Percentiles rank a stretch among this genome's conserved stretches.
Conservation (phyloP, 2,113 vertebrate genomes). For the Thamnophis sirtalis region DNA sequence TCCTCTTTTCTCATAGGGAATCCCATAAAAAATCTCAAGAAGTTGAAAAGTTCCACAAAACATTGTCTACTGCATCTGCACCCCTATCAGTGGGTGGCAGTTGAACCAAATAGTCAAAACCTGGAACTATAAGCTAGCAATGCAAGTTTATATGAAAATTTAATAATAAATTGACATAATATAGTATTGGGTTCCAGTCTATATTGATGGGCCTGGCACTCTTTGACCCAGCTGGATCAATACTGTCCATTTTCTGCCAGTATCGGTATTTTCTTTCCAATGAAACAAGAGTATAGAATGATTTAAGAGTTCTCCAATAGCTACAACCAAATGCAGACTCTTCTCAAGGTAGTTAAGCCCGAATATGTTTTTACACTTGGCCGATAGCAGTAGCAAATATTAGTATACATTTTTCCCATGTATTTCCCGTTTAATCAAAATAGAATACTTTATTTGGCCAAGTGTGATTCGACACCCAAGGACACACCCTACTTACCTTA, state of each 20-base stretch:
- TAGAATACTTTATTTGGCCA: neutral
- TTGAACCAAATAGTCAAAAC: neutral
- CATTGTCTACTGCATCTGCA: neutral
- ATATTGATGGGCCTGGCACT: neutral
- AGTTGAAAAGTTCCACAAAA: neutral
- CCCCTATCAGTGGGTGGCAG: neutral
- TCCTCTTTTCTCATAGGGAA: neutral
- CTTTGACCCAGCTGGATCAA: neutral
- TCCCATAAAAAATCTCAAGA: neutral
- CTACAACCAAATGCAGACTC: neutral
- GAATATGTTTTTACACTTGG: neutral
- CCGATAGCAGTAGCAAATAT: neutral
- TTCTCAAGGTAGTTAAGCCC: neutral
- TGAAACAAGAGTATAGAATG: neutral
- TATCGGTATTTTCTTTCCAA: neutral
- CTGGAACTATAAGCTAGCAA: neutral
- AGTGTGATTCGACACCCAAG: neutral
- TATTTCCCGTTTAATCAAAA: slow-evolving; percentile 11
- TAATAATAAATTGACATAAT: neutral
- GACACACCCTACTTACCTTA: slow-evolving; percentile 74
- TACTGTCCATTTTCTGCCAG: neutral
- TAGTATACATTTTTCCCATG: neutral
- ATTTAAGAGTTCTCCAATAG: neutral
- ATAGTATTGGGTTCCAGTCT: neutral
- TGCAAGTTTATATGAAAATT: neutral